Base-by-base conservation (phyloP, 1,140 invertebrate species). In the Nasonia giraulti region DNA sequence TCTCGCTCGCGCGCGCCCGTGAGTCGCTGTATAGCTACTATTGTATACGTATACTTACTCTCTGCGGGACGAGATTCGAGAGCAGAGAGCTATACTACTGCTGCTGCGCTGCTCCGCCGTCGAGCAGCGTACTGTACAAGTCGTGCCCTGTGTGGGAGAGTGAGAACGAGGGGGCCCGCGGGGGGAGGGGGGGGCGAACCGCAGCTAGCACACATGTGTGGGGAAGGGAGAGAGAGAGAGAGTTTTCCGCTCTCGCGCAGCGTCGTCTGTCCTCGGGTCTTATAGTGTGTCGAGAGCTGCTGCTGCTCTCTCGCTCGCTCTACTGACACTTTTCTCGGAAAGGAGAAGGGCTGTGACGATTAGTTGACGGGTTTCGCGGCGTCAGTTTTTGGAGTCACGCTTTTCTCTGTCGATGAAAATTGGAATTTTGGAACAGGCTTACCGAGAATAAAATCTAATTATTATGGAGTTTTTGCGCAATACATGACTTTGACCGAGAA, bases 261-360 rank as follows among this genome's bases (percentile, higher is more conserved):
- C 11, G 12, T 62, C 77, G 55, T 69, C 78, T 68, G 50, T 68
- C 78, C 68, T 69, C 37, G 31, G 44, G 33, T 80, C 5, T 80
- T 23, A n/a, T 69, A 80, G 78, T 80, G 62, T 80, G 78, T 69
- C 78, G 78, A 37, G 66, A 55, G n/a, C n/a, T n/a, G n/a, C n/a
- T n/a, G n/a, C 47, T 50, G 50, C 17, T 27, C 27, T 14, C 50
- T 14, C 50, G 50, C 50, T 17, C 5, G 17, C 17, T 55, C 50
- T 50, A 50, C 3, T 14, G 47, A 12, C 14, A 10, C 33, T 12
- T 14, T 50, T 50, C 14, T 50, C 47, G 47, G 14, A 4, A 17
- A 50, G 47, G 14, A 50, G 14, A 44, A 11, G 0, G 33, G 40
- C 6, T 44, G 47, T 50, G 47, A 50, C 47, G 47, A 14, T 50